Conservation (phyloP, 2,797 vertebrate species). For the Falco columbarius region DNA sequence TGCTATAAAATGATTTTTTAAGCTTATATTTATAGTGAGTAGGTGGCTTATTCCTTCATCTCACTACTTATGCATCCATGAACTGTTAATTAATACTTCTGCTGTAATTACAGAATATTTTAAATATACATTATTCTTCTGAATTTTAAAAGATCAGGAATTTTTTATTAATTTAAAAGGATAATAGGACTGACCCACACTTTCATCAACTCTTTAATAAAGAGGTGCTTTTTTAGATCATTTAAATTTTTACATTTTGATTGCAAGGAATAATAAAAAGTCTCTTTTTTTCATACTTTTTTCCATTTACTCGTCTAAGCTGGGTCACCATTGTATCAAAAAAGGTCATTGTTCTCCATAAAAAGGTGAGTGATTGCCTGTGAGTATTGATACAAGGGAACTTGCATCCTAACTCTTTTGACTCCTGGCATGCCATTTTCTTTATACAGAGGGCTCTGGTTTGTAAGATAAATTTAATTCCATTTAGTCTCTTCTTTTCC, state of each 20-base stretch:
- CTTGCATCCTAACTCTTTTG: not conserved
- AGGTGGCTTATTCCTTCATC: slow-evolving; percentile 74
- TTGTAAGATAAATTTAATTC: not conserved
- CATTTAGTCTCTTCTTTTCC: slow-evolving; percentile 20
- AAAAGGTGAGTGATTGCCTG: slow-evolving; percentile 15
- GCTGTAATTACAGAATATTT: slow-evolving; percentile 80
- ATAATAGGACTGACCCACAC: slow-evolving; percentile 74
- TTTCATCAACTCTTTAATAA: slow-evolving; percentile 75
- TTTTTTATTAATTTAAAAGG: slow-evolving; percentile 77
- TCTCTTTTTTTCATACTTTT: not conserved
- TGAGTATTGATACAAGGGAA: not conserved
- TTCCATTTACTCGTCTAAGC: slow-evolving; percentile 25
- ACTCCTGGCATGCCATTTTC: not conserved
- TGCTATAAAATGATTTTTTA: slow-evolving; percentile 75
- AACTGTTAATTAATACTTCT: slow-evolving; percentile 81
- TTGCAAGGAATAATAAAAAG: slow-evolving; percentile 37
- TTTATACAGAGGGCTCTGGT: not conserved
- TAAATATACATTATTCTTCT: slow-evolving; percentile 78
- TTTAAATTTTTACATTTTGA: slow-evolving; percentile 66
- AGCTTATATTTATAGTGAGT: slow-evolving; percentile 77
- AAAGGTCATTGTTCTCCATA: slow-evolving; percentile 22
- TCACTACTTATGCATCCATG: slow-evolving; percentile 69
- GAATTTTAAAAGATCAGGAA: slow-evolving; percentile 73
- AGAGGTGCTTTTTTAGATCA: slow-evolving; percentile 49
- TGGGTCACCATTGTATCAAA: not conserved